Evolutionary conservation across 2,797 vertebrate species (phyloP), one percentile per base, ranked within the genome.

Genomic region (Bucorvus abyssinicus): DNA sequence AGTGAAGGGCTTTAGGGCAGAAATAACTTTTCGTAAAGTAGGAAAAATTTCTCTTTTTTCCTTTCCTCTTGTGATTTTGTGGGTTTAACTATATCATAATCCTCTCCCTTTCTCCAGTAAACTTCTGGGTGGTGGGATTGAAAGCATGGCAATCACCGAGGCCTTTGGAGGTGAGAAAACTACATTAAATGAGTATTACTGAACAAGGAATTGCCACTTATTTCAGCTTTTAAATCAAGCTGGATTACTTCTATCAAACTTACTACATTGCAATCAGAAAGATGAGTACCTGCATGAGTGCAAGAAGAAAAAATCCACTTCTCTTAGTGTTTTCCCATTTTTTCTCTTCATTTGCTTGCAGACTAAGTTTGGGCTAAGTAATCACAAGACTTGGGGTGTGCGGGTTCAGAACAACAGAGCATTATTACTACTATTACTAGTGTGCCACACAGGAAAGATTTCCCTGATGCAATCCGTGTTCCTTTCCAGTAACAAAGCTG

Each of bases 141-240:
- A 99, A 98, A 99, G 99, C 92, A 99, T 99, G 99, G 99, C 99
- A 61, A 99, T 99, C 95, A 99, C 99, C 34, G 99, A 99, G 95
- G 99, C 99, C 65, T 99, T 99, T 97, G 99, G 99, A 98, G 99
- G 99, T 99, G 95, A 97, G 98, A 95, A 75, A 86, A 87, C 30
- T 29, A 49, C n/a, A 15, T 86, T 85, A 59, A 90, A 89, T 61
- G 14, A 69, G 16, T 68, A 73, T 59, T 65, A 65, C 32, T 8
- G 19, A 82, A 79, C 55, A 73, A 64, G 60, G 17, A 84, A 80
- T 18, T 75, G 27, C 55, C 92, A 47, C 12, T 77, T 79, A 34
- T 22, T 65, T 85, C 65, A 38, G 18, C 69, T 93, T 87, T 94
- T 60, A 88, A 76, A 86, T 81, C 34, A 64, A 30, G 24, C 21